phyloP scores from a whole-genome alignment of 64 coral and sea anemone genomes.

The Dendronephthya gigantea region DNA sequence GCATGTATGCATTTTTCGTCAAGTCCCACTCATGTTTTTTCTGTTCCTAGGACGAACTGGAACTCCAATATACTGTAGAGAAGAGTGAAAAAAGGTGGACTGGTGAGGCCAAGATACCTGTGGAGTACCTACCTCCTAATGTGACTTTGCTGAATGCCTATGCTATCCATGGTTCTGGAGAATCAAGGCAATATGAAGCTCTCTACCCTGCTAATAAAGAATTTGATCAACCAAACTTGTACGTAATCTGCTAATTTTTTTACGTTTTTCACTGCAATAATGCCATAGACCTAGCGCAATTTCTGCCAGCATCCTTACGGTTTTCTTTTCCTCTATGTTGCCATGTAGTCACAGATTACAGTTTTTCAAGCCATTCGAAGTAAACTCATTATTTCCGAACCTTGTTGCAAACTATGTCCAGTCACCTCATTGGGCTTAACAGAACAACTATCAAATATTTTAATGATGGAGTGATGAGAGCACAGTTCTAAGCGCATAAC shows the following conservation, averaged over 20 bases:
- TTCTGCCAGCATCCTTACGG: neutral
- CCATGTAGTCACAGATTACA: slow-evolving; percentile 69
- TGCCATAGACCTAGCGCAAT: neutral
- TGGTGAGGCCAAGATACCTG: slow-evolving; percentile 57
- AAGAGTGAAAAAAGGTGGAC: slow-evolving; percentile 48
- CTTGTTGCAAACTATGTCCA: neutral
- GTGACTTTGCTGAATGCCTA: slow-evolving; percentile 73
- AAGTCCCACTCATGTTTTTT: no score
- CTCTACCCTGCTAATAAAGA: slow-evolving; percentile 55
- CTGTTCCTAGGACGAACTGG: slow-evolving; percentile 60
- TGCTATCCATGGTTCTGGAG: slow-evolving; percentile 85
- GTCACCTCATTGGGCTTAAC: neutral
- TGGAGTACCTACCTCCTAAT: slow-evolving; percentile 83
- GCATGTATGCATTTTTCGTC: neutral
- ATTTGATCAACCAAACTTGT: slow-evolving; percentile 77
- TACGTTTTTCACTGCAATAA: neutral
- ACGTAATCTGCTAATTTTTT: slow-evolving; percentile 38
- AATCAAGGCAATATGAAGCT: slow-evolving; percentile 60
- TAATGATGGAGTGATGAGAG: no score
- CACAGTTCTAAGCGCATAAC: no score
- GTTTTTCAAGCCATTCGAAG: slow-evolving; percentile 73
- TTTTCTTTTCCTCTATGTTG: neutral
- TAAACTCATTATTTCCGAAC: slow-evolving; percentile 51
- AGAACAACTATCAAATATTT: neutral
- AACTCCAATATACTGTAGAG: slow-evolving; percentile 44